phyloP scores from a whole-genome alignment of 2,888 invertebrate genomes.

The Labia minor region DNA sequence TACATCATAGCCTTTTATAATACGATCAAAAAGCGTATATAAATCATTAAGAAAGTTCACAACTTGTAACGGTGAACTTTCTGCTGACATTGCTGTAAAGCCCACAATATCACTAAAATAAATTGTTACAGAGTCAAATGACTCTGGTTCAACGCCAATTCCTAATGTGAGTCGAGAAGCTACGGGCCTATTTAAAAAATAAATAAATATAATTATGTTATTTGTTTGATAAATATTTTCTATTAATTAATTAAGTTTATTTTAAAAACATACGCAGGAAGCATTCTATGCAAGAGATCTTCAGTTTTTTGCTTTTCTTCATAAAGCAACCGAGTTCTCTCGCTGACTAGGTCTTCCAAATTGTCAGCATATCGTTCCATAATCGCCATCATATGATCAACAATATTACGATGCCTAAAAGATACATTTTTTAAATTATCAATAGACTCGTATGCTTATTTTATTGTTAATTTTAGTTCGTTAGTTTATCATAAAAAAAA shows the following conservation, averaged over 20 bases:
- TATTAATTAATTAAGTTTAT: neutral
- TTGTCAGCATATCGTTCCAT: conserved; percentile 95
- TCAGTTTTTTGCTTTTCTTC: conserved; percentile 92
- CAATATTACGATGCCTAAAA: conserved; percentile 70
- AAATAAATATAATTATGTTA: neutral
- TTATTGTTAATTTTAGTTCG: neutral
- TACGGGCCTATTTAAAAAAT: conserved; percentile 56
- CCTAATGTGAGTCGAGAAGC: conserved; percentile 79
- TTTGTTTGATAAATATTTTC: neutral
- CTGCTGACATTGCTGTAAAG: conserved; percentile 89
- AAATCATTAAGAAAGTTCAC: conserved; percentile 96
- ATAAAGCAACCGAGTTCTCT: conserved; percentile 75
- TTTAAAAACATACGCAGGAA: conserved; percentile 61
- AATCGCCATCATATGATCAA: conserved; percentile 97
- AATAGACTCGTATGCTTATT: conserved; percentile 16
- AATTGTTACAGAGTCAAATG: conserved; percentile 86
- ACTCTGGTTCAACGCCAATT: conserved; percentile 83
- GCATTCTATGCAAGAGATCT: conserved; percentile 84
- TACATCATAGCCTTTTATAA: conserved; percentile 93
- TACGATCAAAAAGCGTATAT: conserved; percentile 92
- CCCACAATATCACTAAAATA: conserved; percentile 97
- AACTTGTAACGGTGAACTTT: conserved; percentile 84
- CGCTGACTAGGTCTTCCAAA: conserved; percentile 85
- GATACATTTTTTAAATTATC: conserved; percentile 13
- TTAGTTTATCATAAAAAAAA: conserved; percentile 5